Percentiles rank a stretch among this genome's conserved stretches.
phyloP scores from a whole-genome alignment of 2,888 invertebrate species.

The Drosophila demipolita region DNA sequence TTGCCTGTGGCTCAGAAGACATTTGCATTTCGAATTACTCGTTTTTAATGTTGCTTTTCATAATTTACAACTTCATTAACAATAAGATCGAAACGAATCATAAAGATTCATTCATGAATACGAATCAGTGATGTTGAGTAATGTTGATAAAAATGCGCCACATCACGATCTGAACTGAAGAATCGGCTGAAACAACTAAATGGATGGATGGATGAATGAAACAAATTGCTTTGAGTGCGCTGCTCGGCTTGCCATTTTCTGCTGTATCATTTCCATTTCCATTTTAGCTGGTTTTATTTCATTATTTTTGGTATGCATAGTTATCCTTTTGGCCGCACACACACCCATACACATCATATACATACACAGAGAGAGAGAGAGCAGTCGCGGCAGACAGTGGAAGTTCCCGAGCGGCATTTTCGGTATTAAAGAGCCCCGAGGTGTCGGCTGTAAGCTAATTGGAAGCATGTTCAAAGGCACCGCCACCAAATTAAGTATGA shows the following conservation, averaged over 20 bases:
- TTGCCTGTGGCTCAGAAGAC: neutral
- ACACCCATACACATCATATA: neutral
- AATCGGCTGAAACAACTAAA: slow-evolving; percentile 25
- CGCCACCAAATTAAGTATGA: slow-evolving; percentile 85
- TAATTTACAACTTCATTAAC: slow-evolving; percentile 69
- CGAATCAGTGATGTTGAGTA: slow-evolving; percentile 14
- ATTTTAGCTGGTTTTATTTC: slow-evolving; percentile 19
- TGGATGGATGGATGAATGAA: slow-evolving; percentile 61
- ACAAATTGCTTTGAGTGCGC: slow-evolving; percentile 68
- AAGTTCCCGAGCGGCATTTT: slow-evolving; percentile 44
- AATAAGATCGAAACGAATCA: slow-evolving; percentile 51
- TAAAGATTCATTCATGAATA: slow-evolving; percentile 66
- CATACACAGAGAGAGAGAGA: neutral
- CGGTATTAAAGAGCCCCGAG: slow-evolving; percentile 75
- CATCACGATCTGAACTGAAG: slow-evolving; percentile 48
- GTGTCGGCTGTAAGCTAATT: slow-evolving; percentile 85
- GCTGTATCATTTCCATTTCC: slow-evolving; percentile 74
- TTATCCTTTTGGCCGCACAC: slow-evolving; percentile 60
- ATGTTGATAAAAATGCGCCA: slow-evolving; percentile 52
- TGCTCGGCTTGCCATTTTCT: slow-evolving; percentile 54
- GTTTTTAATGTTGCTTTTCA: slow-evolving; percentile 30
- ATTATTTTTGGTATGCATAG: slow-evolving; percentile 12
- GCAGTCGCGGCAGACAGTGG: slow-evolving; percentile 22
- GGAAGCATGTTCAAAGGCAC: slow-evolving; percentile 85
- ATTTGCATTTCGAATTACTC: slow-evolving; percentile 9